A percentile compares a stretch with the other conserved stretches of the same genome.
Evolutionary conservation across 1,140 invertebrate genomes (phyloP).

Genomic region (Nylanderia fulva): DNA sequence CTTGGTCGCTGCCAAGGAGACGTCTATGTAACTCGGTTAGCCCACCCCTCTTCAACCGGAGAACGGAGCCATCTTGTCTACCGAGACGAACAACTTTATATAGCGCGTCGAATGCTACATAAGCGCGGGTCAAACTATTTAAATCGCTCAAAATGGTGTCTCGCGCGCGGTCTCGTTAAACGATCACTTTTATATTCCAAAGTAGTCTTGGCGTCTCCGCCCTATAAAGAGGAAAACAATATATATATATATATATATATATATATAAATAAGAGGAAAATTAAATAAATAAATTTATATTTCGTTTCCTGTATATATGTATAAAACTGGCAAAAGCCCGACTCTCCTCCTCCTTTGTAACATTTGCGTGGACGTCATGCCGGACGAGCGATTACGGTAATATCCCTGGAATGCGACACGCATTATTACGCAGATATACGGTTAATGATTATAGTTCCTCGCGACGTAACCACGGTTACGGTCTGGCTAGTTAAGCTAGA

Average conservation of each 20-base stretch:
- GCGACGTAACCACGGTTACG: conserved; percentile 72
- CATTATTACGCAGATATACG: conserved; percentile 66
- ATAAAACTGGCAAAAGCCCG: too few species aligned
- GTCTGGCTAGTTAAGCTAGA: conserved; percentile 77
- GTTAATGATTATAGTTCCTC: conserved; percentile 76
- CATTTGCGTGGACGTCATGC: conserved; percentile 20
- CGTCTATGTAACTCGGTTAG: conserved; percentile 84
- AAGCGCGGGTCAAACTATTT: conserved; percentile 43
- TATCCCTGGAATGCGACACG: conserved; percentile 63
- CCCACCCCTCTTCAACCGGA: conserved; percentile 67
- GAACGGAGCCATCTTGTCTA: conserved; percentile 84
- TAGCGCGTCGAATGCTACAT: conserved; percentile 25
- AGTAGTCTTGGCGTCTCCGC: background rate
- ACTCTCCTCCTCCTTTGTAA: background rate
- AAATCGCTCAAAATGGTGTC: conserved; percentile 30
- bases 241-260: too few species aligned
- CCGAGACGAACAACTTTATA: conserved; percentile 73
- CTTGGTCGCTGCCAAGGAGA: conserved; percentile 75
- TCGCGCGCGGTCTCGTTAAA: conserved; percentile 30
- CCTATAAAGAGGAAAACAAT: background rate
- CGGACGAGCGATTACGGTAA: conserved; percentile 57
- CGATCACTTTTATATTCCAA: conserved; percentile 25
- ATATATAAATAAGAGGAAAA: too few species aligned
- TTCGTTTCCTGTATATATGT: too few species aligned
- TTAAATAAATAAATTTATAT: too few species aligned